These are phyloP conservation scores for Dunckerocampus dactyliophorus DNA, from an alignment of 2,113 vertebrate genomes.

Conservation along the genomic window DNA sequence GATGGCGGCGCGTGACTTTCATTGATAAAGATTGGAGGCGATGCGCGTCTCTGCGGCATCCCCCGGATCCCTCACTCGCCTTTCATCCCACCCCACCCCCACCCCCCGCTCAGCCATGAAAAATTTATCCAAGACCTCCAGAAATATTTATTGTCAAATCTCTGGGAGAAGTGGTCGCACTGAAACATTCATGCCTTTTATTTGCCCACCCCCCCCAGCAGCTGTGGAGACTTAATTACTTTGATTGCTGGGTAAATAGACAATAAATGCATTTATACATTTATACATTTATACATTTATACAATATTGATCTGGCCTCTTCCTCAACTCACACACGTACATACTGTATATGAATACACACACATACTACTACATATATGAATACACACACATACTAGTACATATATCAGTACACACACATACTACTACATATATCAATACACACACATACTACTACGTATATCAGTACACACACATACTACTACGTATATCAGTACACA, in stretches of 20 bases:
- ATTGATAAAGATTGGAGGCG: constrained; percentile 77
- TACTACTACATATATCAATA: too few relatives aligned
- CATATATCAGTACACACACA: not conserved
- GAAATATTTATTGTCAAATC: constrained; percentile 81
- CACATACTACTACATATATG: too few relatives aligned
- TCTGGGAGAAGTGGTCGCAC: constrained; percentile 76
- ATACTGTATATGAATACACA: too few relatives aligned
- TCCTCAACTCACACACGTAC: constrained; percentile 31
- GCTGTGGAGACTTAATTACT: constrained; percentile 77
- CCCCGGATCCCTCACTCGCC: constrained; percentile 68
- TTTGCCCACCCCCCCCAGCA: constrained; percentile 63
- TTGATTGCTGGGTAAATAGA: constrained; percentile 75
- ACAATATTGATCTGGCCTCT: constrained; percentile 68
- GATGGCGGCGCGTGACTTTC: constrained; percentile 61
- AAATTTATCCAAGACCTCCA: constrained; percentile 81
- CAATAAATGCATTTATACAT: constrained; percentile 74
- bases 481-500: too few relatives aligned
- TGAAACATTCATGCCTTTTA: constrained; percentile 75
- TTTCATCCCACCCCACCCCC: constrained; percentile 65
- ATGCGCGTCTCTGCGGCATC: constrained; percentile 71
- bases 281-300: constrained; percentile 71
- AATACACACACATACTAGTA: too few relatives aligned
- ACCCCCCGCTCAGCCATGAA: constrained; percentile 72
- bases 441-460: too few relatives aligned
- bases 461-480: not conserved